Base-by-base conservation (phyloP, 2,797 vertebrate species). In the Brachyalestes nurse region DNA sequence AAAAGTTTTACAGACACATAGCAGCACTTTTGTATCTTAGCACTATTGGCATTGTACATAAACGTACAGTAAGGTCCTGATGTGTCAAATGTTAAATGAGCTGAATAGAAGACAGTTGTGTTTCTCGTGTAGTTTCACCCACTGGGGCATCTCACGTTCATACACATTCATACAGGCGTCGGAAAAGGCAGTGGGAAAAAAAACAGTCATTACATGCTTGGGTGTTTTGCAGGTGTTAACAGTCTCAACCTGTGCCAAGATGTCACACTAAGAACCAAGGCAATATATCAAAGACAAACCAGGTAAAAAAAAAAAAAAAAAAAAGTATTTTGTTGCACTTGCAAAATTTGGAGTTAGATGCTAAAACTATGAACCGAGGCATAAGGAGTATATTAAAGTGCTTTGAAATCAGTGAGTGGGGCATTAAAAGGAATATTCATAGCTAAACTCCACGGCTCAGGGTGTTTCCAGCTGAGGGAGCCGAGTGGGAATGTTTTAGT, bases 1-100 rank as follows among this genome's bases (percentile, higher is more conserved):
- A 9, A 85, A 81, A 73, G 40, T 79, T 88, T 89, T 86, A 87
- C 86, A 84, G 87, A 89, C 88, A 87, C 83, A 83, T 71, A 87
- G 85, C 84, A 88, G 85, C 75, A 88, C 75, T 87, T 86, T 74
- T 78, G 84, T 76, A 79, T 70, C 66, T 83, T 69, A 60, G 82
- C 83, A 71, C 75, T 79, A 79, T 78, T 51, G 78, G 62, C 77
- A 79, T 79, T 74, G 81, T 57, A 82, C 64, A 13, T 69, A 17
- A 34, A 61, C 34, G 70, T 75, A 78, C 76, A 82, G 71, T 62
- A 51, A 69, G 70, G 51, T 67, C 25, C 40, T 21, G 65, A 60
- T 73, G 61, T 58, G 62, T 66, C 40, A 72, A 57, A 58, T 47
- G 65, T 61, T 81, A 21, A 25, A 67, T 19, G 45, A 6, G 16